Evolutionary conservation across 2,888 invertebrate genomes (phyloP), one percentile per base, ranked within the genome.

Genomic region (Ectemnius continuus): DNA sequence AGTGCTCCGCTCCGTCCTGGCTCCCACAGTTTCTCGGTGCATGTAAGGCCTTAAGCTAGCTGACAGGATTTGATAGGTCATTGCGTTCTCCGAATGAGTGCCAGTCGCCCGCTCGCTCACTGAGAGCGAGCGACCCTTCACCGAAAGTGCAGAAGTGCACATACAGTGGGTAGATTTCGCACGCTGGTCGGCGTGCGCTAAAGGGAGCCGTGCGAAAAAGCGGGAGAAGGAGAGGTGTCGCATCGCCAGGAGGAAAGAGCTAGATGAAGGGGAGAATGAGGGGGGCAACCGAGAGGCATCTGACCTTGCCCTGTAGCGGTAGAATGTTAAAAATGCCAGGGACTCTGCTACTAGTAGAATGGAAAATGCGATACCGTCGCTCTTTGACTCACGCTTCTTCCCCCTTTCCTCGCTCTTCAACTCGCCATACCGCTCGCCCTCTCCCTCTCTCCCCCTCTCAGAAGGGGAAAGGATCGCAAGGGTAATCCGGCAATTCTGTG

Each of bases 291-390:
- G 47, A 67, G 52, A 16, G 28, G 46, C 26, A 61, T 61, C 61
- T 67, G 72, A 77, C 75, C 75, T 75, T 77, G 77, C 63, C 56
- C 61, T 28, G 66, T 62, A 68, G 68, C 61, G 20, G 8, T 47
- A 68, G 75, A 75, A 73, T 77, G 65, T 70, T 70, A 73, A 78
- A 76, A 78, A 69, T 70, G 67, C 52, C 64, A 5, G 45, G 36
- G 61, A 63, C 61, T 48, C 61, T 65, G 61, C 47, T 59, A 61
- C 48, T 26, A 57, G 66, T 58, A 52, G 72, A 73, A 64, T 67
- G 69, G 70, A 75, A 75, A 68, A 64, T 70, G 62, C 48, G 57
- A 70, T 64, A 67, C 67, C 62, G 74, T 45, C 67, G 67, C 48
- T 66, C 60, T 18, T 64, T 62, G 11, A 36, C 47, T 64, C 64